Base-by-base conservation (phyloP, 2,888 invertebrate species). In the Petrophora chlorosata region DNA sequence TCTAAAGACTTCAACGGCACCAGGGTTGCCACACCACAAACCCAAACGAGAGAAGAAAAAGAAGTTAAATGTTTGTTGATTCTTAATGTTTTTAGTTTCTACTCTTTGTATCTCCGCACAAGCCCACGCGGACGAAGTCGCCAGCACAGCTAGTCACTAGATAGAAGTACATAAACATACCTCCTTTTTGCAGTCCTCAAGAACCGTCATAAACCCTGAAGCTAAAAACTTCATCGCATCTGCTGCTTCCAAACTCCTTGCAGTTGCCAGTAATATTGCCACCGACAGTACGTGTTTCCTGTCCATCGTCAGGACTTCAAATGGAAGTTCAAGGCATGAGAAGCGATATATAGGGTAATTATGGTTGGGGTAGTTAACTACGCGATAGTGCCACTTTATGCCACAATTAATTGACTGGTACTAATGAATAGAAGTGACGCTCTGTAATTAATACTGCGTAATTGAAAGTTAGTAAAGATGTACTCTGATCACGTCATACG, bases 151-250 rank as follows among this genome's bases (percentile, higher is more conserved):
- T n/a, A n/a, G n/a, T n/a, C n/a, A n/a, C n/a, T n/a, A n/a, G n/a
- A n/a, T n/a, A n/a, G n/a, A n/a, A n/a, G n/a, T n/a, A n/a, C n/a
- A n/a, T n/a, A 2, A 28, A 56, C 56, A 60, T 59, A 82, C 85
- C 70, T 85, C 85, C 5, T 66, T 59, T 32, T 76, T 79, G 52
- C 85, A 85, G 14, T 74, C 72, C 0, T 82, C 76, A 25, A 85
- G 46, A 5, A 78, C 79, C 44, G 70, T 82, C 3, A 85, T 56
- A 33, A 84, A 85, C 16, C 80, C 77, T 1, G 69, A 60, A 15
- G 78, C 78, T 1, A 84, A 67, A 5, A 65, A 59, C 40, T 68
- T 75, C 73, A 84, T 69, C 0, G 73, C 71, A 42, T 84, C 83
- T 16, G 67, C 63, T 0, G 78, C 69, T 1, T 67, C 53, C 15